Conservation (phyloP, 2,888 invertebrate species). For the Anagyrus pseudococci region DNA sequence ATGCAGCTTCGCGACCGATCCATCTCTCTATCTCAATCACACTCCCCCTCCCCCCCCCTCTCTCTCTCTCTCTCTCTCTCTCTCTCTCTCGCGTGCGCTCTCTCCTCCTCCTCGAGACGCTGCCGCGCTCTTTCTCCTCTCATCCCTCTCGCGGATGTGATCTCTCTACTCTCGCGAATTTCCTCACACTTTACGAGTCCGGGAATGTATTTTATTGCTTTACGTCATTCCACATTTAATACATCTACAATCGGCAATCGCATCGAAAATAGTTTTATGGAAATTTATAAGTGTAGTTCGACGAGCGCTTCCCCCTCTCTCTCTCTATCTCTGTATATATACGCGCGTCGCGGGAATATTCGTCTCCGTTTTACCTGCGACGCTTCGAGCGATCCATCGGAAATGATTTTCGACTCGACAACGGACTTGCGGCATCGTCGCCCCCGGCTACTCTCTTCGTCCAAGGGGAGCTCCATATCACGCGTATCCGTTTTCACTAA, state of each 20-base stretch:
- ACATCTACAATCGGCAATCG: slow-evolving; percentile 32
- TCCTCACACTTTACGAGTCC: slow-evolving; percentile 28
- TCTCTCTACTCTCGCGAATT: slow-evolving; percentile 9
- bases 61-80: background rate
- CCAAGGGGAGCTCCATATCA: too few species aligned
- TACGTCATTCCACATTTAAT: slow-evolving; percentile 35
- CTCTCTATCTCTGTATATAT: too few species aligned
- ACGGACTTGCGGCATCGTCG: too few species aligned
- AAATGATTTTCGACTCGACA: too few species aligned
- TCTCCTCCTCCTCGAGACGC: background rate
- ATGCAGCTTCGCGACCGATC: background rate
- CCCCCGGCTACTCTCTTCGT: too few species aligned
- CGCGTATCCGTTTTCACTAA: too few species aligned
- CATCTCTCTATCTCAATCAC: background rate
- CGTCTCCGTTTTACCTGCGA: too few species aligned
- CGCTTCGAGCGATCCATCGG: too few species aligned
- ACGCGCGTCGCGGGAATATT: too few species aligned
- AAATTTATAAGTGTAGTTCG: slow-evolving; percentile 28
- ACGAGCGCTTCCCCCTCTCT: too few species aligned
- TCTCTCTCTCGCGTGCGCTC: background rate
- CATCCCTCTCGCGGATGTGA: too few species aligned
- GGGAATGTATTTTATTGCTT: slow-evolving; percentile 35
- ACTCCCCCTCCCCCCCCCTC: background rate
- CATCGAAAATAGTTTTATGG: slow-evolving; percentile 31
- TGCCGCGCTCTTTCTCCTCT: too few species aligned